Base-by-base conservation (phyloP, 2,888 invertebrate genomes). In the Torymus tubicola region DNA sequence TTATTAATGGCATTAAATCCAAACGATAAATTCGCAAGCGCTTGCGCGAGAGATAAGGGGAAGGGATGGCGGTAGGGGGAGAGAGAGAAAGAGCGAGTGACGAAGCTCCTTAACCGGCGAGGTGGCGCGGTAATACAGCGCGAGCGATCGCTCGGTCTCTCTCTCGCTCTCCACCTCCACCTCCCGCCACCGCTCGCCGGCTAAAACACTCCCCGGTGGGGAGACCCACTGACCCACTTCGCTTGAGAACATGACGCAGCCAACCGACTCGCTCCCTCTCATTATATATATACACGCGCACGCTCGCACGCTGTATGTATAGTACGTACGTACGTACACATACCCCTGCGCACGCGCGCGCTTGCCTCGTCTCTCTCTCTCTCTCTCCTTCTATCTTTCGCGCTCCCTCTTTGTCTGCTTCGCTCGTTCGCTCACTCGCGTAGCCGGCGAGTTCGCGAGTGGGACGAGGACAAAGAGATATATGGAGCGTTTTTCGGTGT, bases 151-250 rank as follows among this genome's bases (percentile, higher is more conserved):
- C 60, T 50, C 60, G 61, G 14, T 24, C 57, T 67, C 58, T 42
- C 55, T 75, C 60, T 18, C 60, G 53, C 69, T 50, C 64, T 63
- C 13, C 58, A n/a, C 68, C 70, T 65, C 75, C 65, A 73, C 80
- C 68, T 68, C 61, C 58, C 64, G 58, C 42, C 74, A 50, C 82
- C 84, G 84, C 61, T 55, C 55, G 65, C 80, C 80, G 84, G 81
- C 82, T 65, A 73, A 86, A 81, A 92, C 92, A 92, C 91, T 90
- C 91, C 91, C 91, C 91, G 93, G 92, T 92, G 93, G 93, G 93
- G 93, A 93, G 94, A 94, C 96, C 96, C 93, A 96, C 95, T 96
- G 94, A 96, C 96, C 96, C 93, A 96, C 93, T 94, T 96, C 93
- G 93, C 86, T 86, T 42, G 88, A 88, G 88, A 90, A 89, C 90